Evolutionary conservation across 2,888 invertebrate species (phyloP), one percentile per base, ranked within the genome.

Genomic region (Tenthredo notha): DNA sequence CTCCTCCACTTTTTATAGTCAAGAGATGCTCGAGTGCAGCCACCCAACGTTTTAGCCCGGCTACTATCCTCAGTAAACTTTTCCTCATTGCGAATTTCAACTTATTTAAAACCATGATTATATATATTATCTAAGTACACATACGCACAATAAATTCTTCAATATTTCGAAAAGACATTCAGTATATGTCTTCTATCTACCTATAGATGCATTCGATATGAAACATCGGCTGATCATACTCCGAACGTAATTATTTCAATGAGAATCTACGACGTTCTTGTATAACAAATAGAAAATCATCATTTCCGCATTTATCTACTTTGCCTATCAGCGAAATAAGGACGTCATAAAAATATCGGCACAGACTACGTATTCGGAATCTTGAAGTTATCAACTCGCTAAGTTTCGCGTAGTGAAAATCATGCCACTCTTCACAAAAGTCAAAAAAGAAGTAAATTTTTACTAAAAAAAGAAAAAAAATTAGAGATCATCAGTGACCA

Each of bases 1-100:
- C 61, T 58, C 33, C 10, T 50, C n/a, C 80, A 37, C 61, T 61
- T 80, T 80, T 61, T 58, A 61, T 15, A 80, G 37, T 80, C 80
- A 18, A 80, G 80, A 58, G 80, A 80, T 58, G 37, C 80, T 80
- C 80, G 40, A 80, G 80, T 58, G 80, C 80, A 80, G 61, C 61
- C 80, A 80, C 40, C 80, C 80, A 61, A 80, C 40, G 61, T 80
- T 61, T 80, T 61, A 80, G 15, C 80, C 61, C 43, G 15, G 61
- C 80, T 21, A 80, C 80, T 80, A 80, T 40, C 58, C 50, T 61
- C 80, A 15, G 80, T 40, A 43, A 61, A 33, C 25, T 80, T 15
- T 61, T 58, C 33, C 15, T 21, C 47, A 18, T 75, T 75, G 58
- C n/a, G 37, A 58, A 40, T 58, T 33, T 58, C 4, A 21, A 18